These are phyloP conservation scores for Dolichoris vasculosae DNA, from an alignment of 1,140 invertebrate species.

Conservation along the genomic window DNA sequence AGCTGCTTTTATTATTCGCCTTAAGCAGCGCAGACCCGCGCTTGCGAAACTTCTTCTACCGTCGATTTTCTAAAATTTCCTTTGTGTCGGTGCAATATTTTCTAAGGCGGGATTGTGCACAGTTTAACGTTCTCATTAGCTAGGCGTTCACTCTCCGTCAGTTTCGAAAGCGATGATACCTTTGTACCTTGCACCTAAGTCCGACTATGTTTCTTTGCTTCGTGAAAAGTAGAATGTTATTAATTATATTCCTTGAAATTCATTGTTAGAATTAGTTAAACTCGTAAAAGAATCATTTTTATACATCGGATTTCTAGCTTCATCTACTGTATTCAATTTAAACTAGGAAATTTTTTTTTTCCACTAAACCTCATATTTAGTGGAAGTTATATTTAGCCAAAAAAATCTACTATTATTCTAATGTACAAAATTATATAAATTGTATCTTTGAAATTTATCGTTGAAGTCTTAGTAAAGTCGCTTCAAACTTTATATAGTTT, in stretches of 20 bases:
- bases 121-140: conserved; percentile 16
- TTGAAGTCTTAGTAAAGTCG: too few relatives aligned
- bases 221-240: neutral
- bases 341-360: too few relatives aligned
- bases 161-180: neutral
- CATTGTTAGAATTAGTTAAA: neutral
- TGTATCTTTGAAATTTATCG: too few relatives aligned
- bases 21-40: neutral
- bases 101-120: neutral
- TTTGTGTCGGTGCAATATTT: neutral
- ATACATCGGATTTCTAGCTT: too few relatives aligned
- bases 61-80: neutral
- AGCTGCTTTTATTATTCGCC: neutral
- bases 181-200: neutral
- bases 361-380: too few relatives aligned
- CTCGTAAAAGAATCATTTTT: neutral
- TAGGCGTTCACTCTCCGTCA: conserved; percentile 3
- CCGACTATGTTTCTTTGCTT: neutral
- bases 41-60: neutral
- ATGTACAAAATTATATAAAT: too few relatives aligned
- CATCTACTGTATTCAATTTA: too few relatives aligned
- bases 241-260: neutral
- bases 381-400: too few relatives aligned
- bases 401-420: too few relatives aligned
- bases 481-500: too few relatives aligned